These are phyloP conservation scores for Pristionchus japonicus DNA, from an alignment of 2,888 invertebrate species.

Conservation along the genomic window DNA sequence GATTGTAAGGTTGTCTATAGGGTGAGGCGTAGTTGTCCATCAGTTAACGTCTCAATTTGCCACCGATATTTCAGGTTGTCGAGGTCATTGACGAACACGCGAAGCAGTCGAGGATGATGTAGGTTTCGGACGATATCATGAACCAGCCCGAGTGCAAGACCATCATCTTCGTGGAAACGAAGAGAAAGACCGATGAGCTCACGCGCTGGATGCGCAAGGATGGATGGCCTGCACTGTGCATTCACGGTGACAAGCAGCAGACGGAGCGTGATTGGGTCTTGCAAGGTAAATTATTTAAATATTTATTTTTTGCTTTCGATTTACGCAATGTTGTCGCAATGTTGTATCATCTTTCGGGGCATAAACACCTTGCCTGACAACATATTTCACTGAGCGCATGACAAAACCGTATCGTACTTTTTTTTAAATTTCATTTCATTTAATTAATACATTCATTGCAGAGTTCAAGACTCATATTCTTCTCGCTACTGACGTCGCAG, in stretches of 20 bases:
- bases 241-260: conserved; percentile 97
- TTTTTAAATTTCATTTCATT: too few species aligned
- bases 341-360: conserved; percentile 49
- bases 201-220: conserved; percentile 87
- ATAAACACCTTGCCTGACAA: conserved; percentile 46
- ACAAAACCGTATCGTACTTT: background rate
- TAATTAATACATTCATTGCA: conserved; percentile 48
- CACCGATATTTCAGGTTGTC: conserved; percentile 51
- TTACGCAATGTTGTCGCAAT: conserved; percentile 40
- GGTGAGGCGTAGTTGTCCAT: conserved; percentile 3
- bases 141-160: conserved; percentile 85
- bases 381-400: conserved; percentile 42
- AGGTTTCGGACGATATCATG: conserved; percentile 66
- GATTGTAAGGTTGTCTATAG: conserved; percentile 9
- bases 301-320: background rate
- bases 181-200: conserved; percentile 93
- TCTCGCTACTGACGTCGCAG: conserved; percentile 95
- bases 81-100: conserved; percentile 70
- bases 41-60: conserved; percentile 20
- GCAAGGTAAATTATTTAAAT: conserved; percentile 53
- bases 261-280: conserved; percentile 91
- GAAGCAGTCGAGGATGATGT: conserved; percentile 66
- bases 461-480: conserved; percentile 89
- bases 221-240: conserved; percentile 81
- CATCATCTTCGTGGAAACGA: conserved; percentile 97